Percentiles rank a stretch among this genome's conserved stretches.
Conservation (phyloP, 2,888 invertebrate species). For the Acrocyrtus sp. region DNA sequence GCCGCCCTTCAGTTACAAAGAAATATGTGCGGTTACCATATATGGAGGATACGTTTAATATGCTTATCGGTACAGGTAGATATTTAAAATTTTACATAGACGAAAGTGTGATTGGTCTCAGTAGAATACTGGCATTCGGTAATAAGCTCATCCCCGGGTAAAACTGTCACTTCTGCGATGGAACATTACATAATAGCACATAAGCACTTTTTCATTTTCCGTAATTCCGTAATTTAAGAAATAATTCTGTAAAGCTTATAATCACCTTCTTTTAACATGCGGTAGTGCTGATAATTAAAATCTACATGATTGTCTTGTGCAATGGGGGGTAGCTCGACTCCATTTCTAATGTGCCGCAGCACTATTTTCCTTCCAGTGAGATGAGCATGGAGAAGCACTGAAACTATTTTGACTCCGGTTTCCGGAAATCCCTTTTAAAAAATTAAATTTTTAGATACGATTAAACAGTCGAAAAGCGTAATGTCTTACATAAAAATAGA, state of each 20-base stretch:
- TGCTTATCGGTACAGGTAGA: too few species aligned
- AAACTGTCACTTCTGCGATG: conserved; percentile 78
- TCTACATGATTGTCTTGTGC: conserved; percentile 66
- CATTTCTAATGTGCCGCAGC: conserved; percentile 80
- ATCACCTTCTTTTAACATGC: conserved; percentile 14
- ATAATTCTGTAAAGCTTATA: background rate
- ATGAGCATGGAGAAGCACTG: conserved; percentile 85
- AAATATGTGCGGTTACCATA: too few species aligned
- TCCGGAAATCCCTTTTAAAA: conserved; percentile 38
- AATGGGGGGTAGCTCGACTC: conserved; percentile 79
- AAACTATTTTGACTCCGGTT: conserved; percentile 84
- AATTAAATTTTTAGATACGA: background rate
- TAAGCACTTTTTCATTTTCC: too few species aligned
- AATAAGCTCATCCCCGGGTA: conserved; percentile 83
- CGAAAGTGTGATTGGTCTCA: conserved; percentile 75
- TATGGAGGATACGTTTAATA: too few species aligned
- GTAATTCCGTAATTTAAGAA: too few species aligned
- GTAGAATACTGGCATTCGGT: conserved; percentile 88
- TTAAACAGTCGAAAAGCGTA: background rate
- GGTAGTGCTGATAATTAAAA: conserved; percentile 36
- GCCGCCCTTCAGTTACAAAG: conserved; percentile 73
- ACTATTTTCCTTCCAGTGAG: conserved; percentile 80
- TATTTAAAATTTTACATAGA: conserved; percentile 68
- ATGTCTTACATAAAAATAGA: background rate
- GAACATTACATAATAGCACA: too few species aligned